Conservation (phyloP, 2,797 vertebrate species). For the Semaprochilodus insignis region DNA sequence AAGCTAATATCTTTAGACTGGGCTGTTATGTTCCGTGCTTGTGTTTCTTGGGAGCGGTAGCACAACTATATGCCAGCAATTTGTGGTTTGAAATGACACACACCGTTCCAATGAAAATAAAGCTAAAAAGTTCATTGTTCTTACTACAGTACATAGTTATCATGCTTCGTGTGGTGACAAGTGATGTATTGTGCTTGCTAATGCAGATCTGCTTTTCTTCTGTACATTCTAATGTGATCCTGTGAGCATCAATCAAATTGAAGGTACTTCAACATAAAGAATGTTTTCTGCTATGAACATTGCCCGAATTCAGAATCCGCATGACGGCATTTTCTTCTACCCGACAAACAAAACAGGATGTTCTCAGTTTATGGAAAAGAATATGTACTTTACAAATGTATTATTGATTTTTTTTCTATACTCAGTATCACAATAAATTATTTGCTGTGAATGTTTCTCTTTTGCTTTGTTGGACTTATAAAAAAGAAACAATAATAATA, state of each 20-base stretch:
- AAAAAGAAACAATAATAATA: too few relatives aligned
- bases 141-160: neutral
- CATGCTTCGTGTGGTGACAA: constrained; percentile 49
- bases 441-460: constrained; percentile 32
- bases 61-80: constrained; percentile 28
- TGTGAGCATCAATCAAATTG: constrained; percentile 25
- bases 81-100: constrained; percentile 19
- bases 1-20: constrained; percentile 14
- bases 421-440: constrained; percentile 50
- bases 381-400: neutral
- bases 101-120: constrained; percentile 2
- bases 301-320: constrained; percentile 20
- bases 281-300: constrained; percentile 14
- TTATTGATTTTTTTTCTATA: constrained; percentile 31
- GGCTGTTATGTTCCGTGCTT: constrained; percentile 21
- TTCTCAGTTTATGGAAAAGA: neutral
- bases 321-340: constrained; percentile 36
- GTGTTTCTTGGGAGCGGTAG: constrained; percentile 18
- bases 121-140: neutral
- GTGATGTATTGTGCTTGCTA: constrained; percentile 45
- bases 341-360: neutral
- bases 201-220: constrained; percentile 32
- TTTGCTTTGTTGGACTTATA: neutral
- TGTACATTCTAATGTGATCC: constrained; percentile 31
- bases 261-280: constrained; percentile 20